phyloP scores from a whole-genome alignment of 2,797 vertebrate species.

The Xenops minutus region DNA sequence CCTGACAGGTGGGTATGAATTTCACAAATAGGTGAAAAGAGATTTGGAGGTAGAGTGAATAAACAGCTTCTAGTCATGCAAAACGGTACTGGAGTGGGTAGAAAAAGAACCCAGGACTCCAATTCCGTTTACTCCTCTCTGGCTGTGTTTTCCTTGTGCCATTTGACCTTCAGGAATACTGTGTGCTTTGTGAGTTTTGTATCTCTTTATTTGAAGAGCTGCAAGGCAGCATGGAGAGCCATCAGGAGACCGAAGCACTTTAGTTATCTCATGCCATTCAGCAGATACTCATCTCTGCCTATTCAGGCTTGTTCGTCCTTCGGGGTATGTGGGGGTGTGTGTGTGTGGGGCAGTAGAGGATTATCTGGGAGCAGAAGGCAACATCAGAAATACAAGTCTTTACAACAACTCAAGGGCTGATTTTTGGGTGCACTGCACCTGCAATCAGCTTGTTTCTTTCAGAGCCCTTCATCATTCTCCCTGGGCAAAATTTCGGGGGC shows the following conservation, averaged over 20 bases:
- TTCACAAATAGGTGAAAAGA: constrained; percentile 11
- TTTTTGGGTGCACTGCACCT: not conserved
- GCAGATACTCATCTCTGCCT: constrained; percentile 43
- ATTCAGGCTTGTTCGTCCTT: constrained; percentile 23
- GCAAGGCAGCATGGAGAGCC: not conserved
- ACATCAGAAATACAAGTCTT: not conserved
- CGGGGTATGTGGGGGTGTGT: fast-evolving
- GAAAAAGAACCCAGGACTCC: not conserved
- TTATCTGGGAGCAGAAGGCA: not conserved
- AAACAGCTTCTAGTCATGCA: not conserved
- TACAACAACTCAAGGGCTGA: not conserved
- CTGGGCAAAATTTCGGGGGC: not conserved
- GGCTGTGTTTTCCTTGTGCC: not conserved
- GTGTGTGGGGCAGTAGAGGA: not conserved
- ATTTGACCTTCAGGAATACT: not conserved
- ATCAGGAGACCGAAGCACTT: not conserved
- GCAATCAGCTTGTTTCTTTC: not conserved
- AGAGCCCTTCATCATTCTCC: not conserved
- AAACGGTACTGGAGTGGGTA: not conserved
- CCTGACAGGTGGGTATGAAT: constrained; percentile 3
- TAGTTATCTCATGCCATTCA: not conserved
- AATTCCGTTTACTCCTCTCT: not conserved
- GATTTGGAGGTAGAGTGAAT: not conserved
- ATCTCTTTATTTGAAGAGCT: not conserved
- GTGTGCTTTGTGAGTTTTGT: not conserved